Base-by-base conservation (phyloP, 2,888 invertebrate genomes). In the Ormyrus thymus region DNA sequence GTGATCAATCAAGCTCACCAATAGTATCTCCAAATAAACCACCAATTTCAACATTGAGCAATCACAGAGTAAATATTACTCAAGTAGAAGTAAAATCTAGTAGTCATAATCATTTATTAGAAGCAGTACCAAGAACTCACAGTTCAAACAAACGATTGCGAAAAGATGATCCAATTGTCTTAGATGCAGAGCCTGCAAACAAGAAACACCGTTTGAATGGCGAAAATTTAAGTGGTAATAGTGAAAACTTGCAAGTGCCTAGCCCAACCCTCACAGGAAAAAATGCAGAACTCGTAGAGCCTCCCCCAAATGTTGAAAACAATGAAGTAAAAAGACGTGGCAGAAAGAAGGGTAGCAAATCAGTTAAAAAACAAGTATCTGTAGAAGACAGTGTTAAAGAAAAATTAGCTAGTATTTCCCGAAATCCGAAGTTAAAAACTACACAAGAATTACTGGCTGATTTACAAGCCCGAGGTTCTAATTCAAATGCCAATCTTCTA, bases 401-500 rank as follows among this genome's bases (percentile, higher is more conserved):
- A 82, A 93, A 93, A 86, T 89, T 93, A 85, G 92, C 93, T 59
- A 92, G 93, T 83, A 92, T 92, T 82, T 91, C 91, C 46, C 90
- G 93, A 62, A 92, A 93, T 86, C 92, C 93, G 29, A 93, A 93
- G 86, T 92, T 95, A 65, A 95, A 95, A 90, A 95, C 95, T 46
- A 97, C 97, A 0, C 94, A 95, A 87, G 96, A 97, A 89, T 90
- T 97, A 75, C 91, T 97, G 79, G 95, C 95, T 73, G 94, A 95
- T 89, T 92, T 96, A 84, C 94, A 94, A 90, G 92, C 92, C 55
- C 92, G 93, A 83, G 91, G 93, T 88, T 88, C 87, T 79, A 86
- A 89, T 85, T 84, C 89, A 87, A 81, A 81, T 83, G 75, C 83
- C 76, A 84, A 83, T 82, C 83, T 83, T 80, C 84, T 85, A 82